Evolutionary conservation across 2,113 vertebrate species (phyloP), one percentile per base, ranked within the genome.

Genomic region (Rhadina sibilatrix): DNA sequence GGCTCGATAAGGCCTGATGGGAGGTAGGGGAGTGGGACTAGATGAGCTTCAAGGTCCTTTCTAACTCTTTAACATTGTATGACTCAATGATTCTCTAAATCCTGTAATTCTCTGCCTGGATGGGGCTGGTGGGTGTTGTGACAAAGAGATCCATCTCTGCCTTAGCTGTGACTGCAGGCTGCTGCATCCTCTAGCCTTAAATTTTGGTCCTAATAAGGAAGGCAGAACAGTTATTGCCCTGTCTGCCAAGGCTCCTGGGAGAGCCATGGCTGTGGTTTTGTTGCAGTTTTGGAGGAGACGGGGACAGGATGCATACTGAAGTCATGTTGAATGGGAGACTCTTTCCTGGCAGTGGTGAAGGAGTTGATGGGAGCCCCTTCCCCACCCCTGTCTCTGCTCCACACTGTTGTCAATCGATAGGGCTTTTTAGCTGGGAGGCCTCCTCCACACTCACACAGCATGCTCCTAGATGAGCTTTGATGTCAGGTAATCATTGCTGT

Each of bases 401-500:
- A 61, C 64, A 30, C 42, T 19, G 21, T 12, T 81, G 79, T 78
- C 71, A 94, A 68, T 94, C 18, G 64, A 92, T 95, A 10, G 68
- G 76, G 47, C 85, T 95, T 56, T 82, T 83, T 88, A 95, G 77
- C 60, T 78, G 84, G 77, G 92, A 86, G 66, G 63, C 92, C 54
- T 20, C 89, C 87, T 93, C 93, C 11, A 2, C 88, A 94, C 71
- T 92, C 90, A 93, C 94, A 90, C 88, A 75, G 88, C 82, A 8
- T 15, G 87, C 90, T 97, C 80, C 68, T 92, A 68, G 85, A 92
- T 96, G 93, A 96, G 95, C 86, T 96, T 95, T 94, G 85, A 95
- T 96, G 94, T 95, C 96, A 94, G 85, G 94, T 97, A 96, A 95
- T 95, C 90, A 97, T 96, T 94, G 90, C 93, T 90, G 71, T 90